Conservation (phyloP, 2,888 invertebrate species). For the Tinea semifulvella region DNA sequence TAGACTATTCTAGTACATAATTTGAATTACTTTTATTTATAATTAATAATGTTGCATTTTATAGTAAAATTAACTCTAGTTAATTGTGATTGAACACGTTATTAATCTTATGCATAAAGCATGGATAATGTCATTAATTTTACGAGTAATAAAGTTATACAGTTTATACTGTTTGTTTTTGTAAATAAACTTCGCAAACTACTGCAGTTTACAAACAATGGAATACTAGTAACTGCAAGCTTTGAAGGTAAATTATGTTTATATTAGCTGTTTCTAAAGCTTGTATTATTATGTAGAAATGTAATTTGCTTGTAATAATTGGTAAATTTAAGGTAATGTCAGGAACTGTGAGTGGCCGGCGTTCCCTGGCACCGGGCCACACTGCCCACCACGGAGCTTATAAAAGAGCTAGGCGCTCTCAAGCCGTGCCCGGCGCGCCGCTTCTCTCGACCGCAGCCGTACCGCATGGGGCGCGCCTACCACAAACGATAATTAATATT, state of each 20-base stretch:
- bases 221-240: background rate
- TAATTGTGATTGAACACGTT: no score
- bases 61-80: no score
- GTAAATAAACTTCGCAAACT: background rate
- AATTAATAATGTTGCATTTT: no score
- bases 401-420: conserved; percentile 55
- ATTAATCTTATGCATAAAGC: no score
- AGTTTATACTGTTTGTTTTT: conserved; percentile 1
- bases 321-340: conserved; percentile 27
- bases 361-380: conserved; percentile 43
- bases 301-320: conserved; percentile 35
- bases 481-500: conserved; percentile 52
- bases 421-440: conserved; percentile 57
- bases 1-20: no score
- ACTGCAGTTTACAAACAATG: conserved; percentile 3
- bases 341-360: background rate
- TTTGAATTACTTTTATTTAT: no score
- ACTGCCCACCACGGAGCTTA: conserved; percentile 55
- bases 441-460: conserved; percentile 40
- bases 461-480: conserved; percentile 65
- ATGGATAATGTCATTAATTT: no score
- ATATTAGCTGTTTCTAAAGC: background rate
- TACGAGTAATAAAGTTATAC: conserved; percentile 4
- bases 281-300: conserved; percentile 14
- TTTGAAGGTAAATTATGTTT: no score